Percentiles rank a stretch among this genome's conserved stretches.
phyloP scores from a whole-genome alignment of 2,113 vertebrate species.

The Notiomystis cincta region DNA sequence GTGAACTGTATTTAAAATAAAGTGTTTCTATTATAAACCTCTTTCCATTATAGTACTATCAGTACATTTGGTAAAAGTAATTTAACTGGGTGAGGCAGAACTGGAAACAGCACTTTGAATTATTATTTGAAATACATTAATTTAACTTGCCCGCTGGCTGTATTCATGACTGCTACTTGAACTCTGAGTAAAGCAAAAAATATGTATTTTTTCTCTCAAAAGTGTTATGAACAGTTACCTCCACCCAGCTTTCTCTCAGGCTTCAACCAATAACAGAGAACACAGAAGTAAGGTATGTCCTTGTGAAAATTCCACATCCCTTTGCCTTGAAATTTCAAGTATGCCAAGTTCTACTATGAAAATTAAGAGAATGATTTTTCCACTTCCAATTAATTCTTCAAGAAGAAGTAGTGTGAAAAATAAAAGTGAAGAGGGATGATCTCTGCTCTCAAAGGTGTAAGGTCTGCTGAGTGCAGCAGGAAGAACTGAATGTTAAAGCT shows the following conservation, averaged over 20 bases:
- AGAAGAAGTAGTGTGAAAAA: not conserved
- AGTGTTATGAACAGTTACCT: not conserved
- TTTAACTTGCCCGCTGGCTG: not conserved
- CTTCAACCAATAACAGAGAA: not conserved
- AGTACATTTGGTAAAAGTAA: slow-evolving; percentile 24
- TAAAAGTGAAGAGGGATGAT: not conserved
- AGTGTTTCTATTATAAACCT: not conserved
- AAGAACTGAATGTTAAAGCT: not conserved
- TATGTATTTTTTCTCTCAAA: not conserved
- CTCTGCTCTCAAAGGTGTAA: not conserved
- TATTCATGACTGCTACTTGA: not conserved
- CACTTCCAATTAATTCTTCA: not conserved
- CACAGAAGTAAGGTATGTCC: not conserved
- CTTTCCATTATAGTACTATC: not conserved
- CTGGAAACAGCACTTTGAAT: slow-evolving; percentile 13
- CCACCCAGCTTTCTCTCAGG: not conserved
- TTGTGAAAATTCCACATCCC: not conserved
- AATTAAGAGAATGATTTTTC: not conserved
- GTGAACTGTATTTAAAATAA: not conserved
- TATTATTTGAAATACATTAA: slow-evolving; percentile 47
- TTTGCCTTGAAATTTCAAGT: not conserved
- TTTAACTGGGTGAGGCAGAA: slow-evolving; percentile 45
- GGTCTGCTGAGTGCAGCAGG: not conserved
- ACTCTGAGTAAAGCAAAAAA: not conserved
- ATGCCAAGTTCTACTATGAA: not conserved